Evolutionary conservation across 2,888 invertebrate genomes (phyloP).

Genomic region (Pristionchus fissidentatus): DNA sequence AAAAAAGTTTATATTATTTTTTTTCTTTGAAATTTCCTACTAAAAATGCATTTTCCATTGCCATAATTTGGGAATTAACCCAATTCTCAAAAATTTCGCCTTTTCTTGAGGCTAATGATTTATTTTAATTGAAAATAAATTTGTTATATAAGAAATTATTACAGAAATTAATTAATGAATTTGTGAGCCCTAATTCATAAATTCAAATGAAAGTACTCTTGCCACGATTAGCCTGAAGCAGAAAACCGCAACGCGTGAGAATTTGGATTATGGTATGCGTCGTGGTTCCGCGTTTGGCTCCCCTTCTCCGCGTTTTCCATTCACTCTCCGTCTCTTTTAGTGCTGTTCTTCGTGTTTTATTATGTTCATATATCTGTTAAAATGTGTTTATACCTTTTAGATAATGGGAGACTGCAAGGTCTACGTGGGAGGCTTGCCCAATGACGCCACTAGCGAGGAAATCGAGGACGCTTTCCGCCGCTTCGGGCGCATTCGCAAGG

Average conservation of each 20-base stretch:
- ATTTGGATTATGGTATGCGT: slow-evolving; percentile 18
- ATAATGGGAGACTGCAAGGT: slow-evolving; percentile 81
- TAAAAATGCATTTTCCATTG: no score
- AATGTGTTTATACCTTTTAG: not conserved
- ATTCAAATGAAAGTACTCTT: not conserved
- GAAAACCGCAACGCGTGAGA: not conserved
- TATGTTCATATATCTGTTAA: not conserved
- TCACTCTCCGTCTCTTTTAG: not conserved
- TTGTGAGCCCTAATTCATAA: not conserved
- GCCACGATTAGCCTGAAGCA: not conserved
- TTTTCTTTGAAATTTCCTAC: no score
- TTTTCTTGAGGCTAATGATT: no score
- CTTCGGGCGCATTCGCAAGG: slow-evolving; percentile 89
- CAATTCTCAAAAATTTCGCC: no score
- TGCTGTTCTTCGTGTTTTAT: not conserved
- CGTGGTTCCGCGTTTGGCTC: not conserved
- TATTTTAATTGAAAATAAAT: no score
- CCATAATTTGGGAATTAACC: no score
- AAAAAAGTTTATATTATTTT: no score
- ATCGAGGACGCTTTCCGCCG: slow-evolving; percentile 88
- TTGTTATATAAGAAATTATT: not conserved
- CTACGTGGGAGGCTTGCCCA: slow-evolving; percentile 91
- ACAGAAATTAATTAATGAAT: not conserved
- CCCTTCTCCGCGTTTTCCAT: not conserved
- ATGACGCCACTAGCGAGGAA: slow-evolving; percentile 83